Percentiles rank a stretch among this genome's conserved stretches.
Evolutionary conservation across 1,140 invertebrate genomes (phyloP).

Genomic region (Drosophila dunni): DNA sequence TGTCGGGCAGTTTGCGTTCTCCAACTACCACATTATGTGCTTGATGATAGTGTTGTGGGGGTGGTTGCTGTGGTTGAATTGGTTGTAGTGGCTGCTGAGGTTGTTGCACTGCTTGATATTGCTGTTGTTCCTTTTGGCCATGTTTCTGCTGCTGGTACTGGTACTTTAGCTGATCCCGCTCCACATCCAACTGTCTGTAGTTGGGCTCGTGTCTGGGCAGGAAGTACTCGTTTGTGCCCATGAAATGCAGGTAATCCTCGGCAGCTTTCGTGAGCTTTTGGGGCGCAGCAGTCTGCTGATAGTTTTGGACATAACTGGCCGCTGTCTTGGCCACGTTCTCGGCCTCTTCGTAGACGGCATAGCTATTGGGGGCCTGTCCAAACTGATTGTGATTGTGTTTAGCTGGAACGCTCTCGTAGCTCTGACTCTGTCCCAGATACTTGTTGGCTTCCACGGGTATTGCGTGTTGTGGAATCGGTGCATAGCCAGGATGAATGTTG

Average conservation of each 20-base stretch:
- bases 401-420: conserved; percentile 35
- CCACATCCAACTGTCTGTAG: conserved; percentile 67
- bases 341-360: conserved; percentile 75
- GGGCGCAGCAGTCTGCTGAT: conserved; percentile 31
- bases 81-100: conserved; percentile 27
- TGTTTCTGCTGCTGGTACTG: conserved; percentile 30
- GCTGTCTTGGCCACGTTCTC: conserved; percentile 47
- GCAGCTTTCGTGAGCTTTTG: conserved; percentile 64
- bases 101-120: conserved; percentile 15
- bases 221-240: conserved; percentile 81
- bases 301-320: conserved; percentile 18
- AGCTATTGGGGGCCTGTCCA: conserved; percentile 37
- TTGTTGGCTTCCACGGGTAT: conserved; percentile 67
- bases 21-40: conserved; percentile 1
- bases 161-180: conserved; percentile 60
- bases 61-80: conserved; percentile 22
- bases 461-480: conserved; percentile 58
- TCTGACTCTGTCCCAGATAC: conserved; percentile 22
- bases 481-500: conserved; percentile 43
- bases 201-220: conserved; percentile 73
- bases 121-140: conserved; percentile 35
- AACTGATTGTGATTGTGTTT: conserved; percentile 28
- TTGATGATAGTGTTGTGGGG: conserved; percentile 9
- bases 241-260: conserved; percentile 74
- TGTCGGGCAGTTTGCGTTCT: conserved; percentile 29